phyloP scores from a whole-genome alignment of 1,140 invertebrate species.

The Magallana angulata region DNA sequence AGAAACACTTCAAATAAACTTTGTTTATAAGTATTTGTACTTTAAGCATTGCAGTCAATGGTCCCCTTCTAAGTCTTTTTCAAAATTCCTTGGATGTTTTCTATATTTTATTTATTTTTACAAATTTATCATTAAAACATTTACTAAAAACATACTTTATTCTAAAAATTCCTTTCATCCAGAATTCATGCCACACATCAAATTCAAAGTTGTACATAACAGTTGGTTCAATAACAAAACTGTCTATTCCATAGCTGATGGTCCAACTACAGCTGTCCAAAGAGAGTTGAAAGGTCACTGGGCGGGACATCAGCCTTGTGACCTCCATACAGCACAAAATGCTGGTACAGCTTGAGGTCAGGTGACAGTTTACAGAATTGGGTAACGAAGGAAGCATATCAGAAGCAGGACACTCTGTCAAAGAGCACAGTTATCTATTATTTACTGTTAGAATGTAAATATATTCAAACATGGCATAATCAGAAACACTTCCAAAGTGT shows the following conservation, averaged over 20 bases:
- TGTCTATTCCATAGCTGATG: slow-evolving; percentile 46
- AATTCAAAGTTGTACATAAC: slow-evolving; percentile 28
- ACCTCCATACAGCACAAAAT: slow-evolving; percentile 44
- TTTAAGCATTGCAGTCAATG: too few species aligned
- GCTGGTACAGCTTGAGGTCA: slow-evolving; percentile 29
- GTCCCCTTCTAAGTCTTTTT: too few species aligned
- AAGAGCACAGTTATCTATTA: neutral
- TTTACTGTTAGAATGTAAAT: too few species aligned
- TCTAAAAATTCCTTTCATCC: slow-evolving; percentile 36
- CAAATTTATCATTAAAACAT: neutral
- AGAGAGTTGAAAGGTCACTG: slow-evolving; percentile 39
- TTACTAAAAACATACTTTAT: slow-evolving; percentile 15
- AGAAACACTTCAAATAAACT: neutral
- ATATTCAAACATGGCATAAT: too few species aligned
- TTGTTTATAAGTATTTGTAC: too few species aligned
- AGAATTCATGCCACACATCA: slow-evolving; percentile 21
- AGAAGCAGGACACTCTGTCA: neutral
- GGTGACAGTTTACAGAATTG: slow-evolving; percentile 7
- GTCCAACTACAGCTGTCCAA: slow-evolving; percentile 44
- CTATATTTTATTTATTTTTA: too few species aligned
- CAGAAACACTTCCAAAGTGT: too few species aligned
- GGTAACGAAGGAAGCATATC: neutral
- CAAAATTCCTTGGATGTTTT: too few species aligned
- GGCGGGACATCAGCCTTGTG: neutral
- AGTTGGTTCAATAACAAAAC: neutral